phyloP scores from a whole-genome alignment of 2,888 invertebrate genomes.

The Sylvicola cinctus region DNA sequence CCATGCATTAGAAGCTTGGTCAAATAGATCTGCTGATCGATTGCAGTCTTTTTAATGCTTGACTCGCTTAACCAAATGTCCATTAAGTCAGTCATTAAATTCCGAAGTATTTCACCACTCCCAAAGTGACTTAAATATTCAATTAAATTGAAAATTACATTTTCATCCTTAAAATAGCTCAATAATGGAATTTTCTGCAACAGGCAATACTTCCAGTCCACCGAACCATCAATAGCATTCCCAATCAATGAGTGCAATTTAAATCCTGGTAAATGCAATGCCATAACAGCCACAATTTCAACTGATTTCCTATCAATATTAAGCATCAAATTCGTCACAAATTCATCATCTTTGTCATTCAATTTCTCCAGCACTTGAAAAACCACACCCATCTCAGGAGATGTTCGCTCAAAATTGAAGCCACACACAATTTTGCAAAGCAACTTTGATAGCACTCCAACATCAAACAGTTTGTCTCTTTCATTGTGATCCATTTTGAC shows the following conservation, averaged over 20 bases:
- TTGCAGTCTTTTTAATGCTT: constrained; percentile 35
- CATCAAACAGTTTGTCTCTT: constrained; percentile 11
- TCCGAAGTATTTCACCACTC: constrained; percentile 14
- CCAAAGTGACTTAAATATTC: constrained; percentile 28
- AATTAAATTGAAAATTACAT: constrained; percentile 35
- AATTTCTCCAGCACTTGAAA: no score
- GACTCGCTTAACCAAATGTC: constrained; percentile 48
- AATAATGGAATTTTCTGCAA: constrained; percentile 37
- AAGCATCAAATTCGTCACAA: constrained; percentile 30
- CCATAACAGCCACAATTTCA: constrained; percentile 31
- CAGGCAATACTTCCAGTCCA: constrained; percentile 46
- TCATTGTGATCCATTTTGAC: constrained; percentile 17
- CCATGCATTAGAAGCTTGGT: no score
- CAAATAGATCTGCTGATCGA: constrained; percentile 48
- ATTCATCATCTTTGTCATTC: constrained; percentile 21
- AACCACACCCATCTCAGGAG: no score
- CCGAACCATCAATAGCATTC: constrained; percentile 26
- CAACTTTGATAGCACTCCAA: constrained; percentile 30
- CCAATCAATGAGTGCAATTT: constrained; percentile 23
- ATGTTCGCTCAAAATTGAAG: constrained; percentile 28
- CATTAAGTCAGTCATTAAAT: constrained; percentile 33
- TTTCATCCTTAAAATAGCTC: constrained; percentile 27
- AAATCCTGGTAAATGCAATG: constrained; percentile 32
- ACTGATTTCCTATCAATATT: constrained; percentile 36
- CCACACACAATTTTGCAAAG: constrained; percentile 38